Evolutionary conservation across 2,888 invertebrate genomes (phyloP).

Genomic region (Marronus borbonicus): DNA sequence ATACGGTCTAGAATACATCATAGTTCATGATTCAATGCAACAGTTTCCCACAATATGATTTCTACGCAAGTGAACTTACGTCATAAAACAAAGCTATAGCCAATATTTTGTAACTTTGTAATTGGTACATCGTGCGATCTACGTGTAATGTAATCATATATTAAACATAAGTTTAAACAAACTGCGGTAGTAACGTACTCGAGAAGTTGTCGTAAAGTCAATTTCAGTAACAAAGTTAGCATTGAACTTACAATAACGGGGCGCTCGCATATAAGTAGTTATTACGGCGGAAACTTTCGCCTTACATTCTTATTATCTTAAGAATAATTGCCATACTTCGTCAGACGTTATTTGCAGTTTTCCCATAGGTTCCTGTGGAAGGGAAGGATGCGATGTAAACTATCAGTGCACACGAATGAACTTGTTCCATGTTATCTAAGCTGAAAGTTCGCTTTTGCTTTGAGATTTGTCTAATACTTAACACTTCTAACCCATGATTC

Average conservation of each 20-base stretch:
- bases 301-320: slow-evolving; percentile 7
- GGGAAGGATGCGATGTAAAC: too few species aligned
- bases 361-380: not conserved
- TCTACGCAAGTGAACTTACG: not conserved
- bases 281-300: slow-evolving; percentile 9
- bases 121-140: not conserved
- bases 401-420: too few species aligned
- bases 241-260: not conserved
- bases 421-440: too few species aligned
- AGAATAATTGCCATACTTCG: slow-evolving; percentile 13
- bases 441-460: not conserved
- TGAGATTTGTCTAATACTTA: too few species aligned
- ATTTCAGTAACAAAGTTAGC: slow-evolving; percentile 35
- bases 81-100: not conserved
- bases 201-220: slow-evolving; percentile 34
- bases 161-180: slow-evolving; percentile 41
- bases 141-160: slow-evolving; percentile 27
- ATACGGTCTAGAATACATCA: too few species aligned
- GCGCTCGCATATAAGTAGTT: slow-evolving; percentile 17
- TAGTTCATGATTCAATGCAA: too few species aligned
- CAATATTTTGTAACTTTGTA: slow-evolving; percentile 14
- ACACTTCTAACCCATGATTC: too few species aligned
- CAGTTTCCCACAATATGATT: not conserved
- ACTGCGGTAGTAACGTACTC: slow-evolving; percentile 40
- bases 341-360: slow-evolving; percentile 2